Conservation (phyloP, 2,113 vertebrate species). For the Nipponia nippon region DNA sequence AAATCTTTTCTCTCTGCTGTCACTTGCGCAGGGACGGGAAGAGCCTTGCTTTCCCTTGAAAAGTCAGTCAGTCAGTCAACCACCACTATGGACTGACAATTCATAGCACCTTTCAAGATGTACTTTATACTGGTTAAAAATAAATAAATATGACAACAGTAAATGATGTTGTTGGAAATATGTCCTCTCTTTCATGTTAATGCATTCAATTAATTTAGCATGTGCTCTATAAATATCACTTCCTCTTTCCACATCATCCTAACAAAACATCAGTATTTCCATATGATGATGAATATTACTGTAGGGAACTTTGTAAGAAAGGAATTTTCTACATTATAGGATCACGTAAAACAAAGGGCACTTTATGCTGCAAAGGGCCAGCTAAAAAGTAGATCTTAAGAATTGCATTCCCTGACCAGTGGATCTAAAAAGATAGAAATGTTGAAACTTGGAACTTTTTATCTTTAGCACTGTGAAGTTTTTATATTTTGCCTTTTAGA, state of each 20-base stretch:
- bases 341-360: neutral
- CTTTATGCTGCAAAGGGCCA: neutral
- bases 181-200: neutral
- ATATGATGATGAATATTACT: neutral
- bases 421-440: neutral
- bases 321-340: neutral
- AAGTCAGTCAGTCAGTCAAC: neutral
- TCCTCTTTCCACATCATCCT: slow-evolving; percentile 10
- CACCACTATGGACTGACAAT: neutral
- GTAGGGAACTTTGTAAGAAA: neutral
- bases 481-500: neutral
- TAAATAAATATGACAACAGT: neutral
- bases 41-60: neutral
- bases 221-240: neutral
- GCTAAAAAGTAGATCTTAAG: neutral
- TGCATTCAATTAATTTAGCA: neutral
- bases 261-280: neutral
- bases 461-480: neutral
- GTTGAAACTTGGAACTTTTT: neutral
- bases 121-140: neutral
- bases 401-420: neutral
- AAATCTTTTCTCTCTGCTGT: neutral
- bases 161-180: neutral
- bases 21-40: fast-evolving
- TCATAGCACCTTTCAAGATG: neutral